Evolutionary conservation across 2,113 vertebrate genomes (phyloP), one percentile per base, ranked within the genome.

Genomic region (Grantiella picta): DNA sequence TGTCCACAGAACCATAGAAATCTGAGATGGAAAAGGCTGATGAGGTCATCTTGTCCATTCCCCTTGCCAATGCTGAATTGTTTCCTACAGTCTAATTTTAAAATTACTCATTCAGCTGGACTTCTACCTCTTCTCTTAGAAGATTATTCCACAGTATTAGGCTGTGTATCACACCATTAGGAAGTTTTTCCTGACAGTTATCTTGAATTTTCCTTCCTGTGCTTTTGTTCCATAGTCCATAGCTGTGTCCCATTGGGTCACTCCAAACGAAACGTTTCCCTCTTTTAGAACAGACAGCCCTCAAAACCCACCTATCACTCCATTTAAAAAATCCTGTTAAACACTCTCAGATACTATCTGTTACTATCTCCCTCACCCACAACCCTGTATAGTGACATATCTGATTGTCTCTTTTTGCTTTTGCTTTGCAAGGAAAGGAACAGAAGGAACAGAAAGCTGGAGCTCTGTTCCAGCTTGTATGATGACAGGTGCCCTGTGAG

Each of bases 41-140:
- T 96, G 95, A 97, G 65, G 81, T 97, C 92, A 97, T 88, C 91
- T 90, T 88, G 82, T 97, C 94, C 91, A 38, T 84, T 86, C 19
- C 22, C 38, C 42, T 87, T 96, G 94, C 96, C 94, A 96, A 73
- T 0, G 13, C 44, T 92, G 92, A 96, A 92, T 96, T 94, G 71
- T 87, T 93, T 95, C 96, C 94, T 95, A 92, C 35, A 40, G 78
- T 65, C 75, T 96, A 92, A 96, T 92, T 96, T 95, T 78, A 94
- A 94, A 95, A 97, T 95, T 93, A 96, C 60, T 94, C 89, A 85
- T 92, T 92, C 91, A 88, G 4, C 52, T 92, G 84, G 81, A 75
- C 64, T 95, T 94, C 64, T 36, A 85, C 83, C 33, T 92, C 77
- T 95, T 92, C 84, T 85, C 64, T 95, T 92, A 83, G 72, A 89